Evolutionary conservation across 2,888 invertebrate genomes (phyloP), one percentile per base, ranked within the genome.

Genomic region (Calliopum simillimum): DNA sequence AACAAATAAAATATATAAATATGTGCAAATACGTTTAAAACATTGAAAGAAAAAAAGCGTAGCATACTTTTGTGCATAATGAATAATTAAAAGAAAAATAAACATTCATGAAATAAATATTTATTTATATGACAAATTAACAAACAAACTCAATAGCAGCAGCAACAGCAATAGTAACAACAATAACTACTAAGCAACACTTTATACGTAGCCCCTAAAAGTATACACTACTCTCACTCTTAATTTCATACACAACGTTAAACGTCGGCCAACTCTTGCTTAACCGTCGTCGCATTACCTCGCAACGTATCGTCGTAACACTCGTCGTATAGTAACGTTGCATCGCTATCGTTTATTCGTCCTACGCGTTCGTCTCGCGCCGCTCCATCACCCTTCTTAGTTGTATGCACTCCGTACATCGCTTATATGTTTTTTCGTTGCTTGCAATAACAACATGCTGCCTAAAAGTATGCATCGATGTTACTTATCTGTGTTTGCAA

Each of bases 381-480:
- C 64, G 33, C 21, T 14, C 12, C 21, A 16, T 41, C 65, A 8
- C 46, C 43, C 43, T 43, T 59, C 59, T n/a, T n/a, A n/a, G 33
- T 33, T 33, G 8, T 33, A 33, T 33, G 19, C 59, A 59, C 59
- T 19, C 19, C 33, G 19, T 23, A 8, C 25, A 41, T 14, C 43
- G 63, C 11, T 4, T 47, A 14, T 21, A 23, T 62, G 62, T 63
- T 63, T 68, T 46, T 43, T 21, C 53, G 61, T 56, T 49, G 46
- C 46, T 41, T 70, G 68, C 76, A 78, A 78, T 46, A 71, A 71
- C 66, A 73, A 78, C 51, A 78, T 77, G 44, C 75, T 76, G 63
- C 76, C 79, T 74, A 75, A 74, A 72, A 80, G 75, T 77, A 77
- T 78, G 80, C 77, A 74, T 79, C 77, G 75, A 76, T 76, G 76